Evolutionary conservation across 2,797 vertebrate genomes (phyloP), one percentile per base, ranked within the genome.

Genomic region (Heliangelus exortis): DNA sequence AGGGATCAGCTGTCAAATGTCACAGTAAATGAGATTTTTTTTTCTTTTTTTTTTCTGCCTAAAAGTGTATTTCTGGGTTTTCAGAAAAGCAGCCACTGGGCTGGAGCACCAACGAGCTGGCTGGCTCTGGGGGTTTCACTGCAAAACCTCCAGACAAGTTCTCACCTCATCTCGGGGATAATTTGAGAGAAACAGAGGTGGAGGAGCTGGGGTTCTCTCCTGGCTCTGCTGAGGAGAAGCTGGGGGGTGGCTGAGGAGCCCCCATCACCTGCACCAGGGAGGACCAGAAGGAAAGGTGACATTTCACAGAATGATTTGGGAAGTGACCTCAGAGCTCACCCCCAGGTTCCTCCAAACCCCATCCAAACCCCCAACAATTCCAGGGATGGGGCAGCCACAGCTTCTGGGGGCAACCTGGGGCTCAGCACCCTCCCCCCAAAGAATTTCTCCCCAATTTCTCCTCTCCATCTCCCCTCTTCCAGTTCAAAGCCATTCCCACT

Each of bases 81-180:
- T 84, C 81, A 41, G 78, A 34, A 65, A 10, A 69, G 43, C 68
- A 69, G 77, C 43, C 12, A 15, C 48, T 13, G 19, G 31, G 50
- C 58, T 31, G 50, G 63, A 77, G 66, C 28, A 55, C 16, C 12
- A 5, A 20, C 3, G 15, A 92, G 36, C 33, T 4, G 12, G 57
- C 13, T 11, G 3, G 41, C 13, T 41, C n/a, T 1, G 12, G 1
- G 15, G 41, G 31, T 36, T 86, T 72, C 34, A 48, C 41, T 43
- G 54, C 17, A 66, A 57, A 69, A 20, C 62, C 67, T 5, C 1
- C 20, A 33, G 63, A 41, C 13, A 18, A 34, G 31, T 11, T 43
- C 19, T 33, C 57, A 5, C 61, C 72, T 78, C 13, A 2, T 26
- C 48, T 18, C 0, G 1, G 10, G 0, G 6, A 6, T 5, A n/a